phyloP scores from a whole-genome alignment of 2,113 vertebrate genomes.

The Campylomormyrus tamandua region DNA sequence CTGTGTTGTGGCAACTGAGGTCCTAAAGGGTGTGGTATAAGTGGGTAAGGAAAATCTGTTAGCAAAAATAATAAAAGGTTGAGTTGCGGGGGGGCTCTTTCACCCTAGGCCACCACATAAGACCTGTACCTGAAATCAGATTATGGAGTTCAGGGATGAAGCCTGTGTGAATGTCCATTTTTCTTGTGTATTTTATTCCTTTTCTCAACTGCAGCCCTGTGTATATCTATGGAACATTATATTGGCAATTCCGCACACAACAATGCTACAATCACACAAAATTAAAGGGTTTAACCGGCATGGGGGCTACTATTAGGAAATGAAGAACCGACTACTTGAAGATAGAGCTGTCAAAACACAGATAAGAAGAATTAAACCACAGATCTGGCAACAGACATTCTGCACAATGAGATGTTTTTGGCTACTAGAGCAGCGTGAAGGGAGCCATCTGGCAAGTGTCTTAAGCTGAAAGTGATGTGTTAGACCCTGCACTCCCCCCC shows the following conservation, averaged over 20 bases:
- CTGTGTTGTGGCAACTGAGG: too few relatives aligned
- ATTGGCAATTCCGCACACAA: neutral
- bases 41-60: too few relatives aligned
- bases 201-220: neutral
- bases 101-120: too few relatives aligned
- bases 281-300: neutral
- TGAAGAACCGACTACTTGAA: neutral
- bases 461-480: neutral
- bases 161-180: neutral
- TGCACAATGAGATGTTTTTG: neutral
- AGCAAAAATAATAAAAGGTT: too few relatives aligned
- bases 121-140: neutral
- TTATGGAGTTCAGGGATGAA: neutral
- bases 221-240: neutral
- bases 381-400: neutral
- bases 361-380: neutral
- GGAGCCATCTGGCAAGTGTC: neutral
- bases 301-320: neutral
- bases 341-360: neutral
- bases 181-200: neutral
- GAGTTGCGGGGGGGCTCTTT: too few relatives aligned
- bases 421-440: neutral
- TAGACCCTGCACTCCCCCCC: neutral
- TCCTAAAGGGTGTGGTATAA: too few relatives aligned
- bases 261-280: neutral